A percentile compares a stretch with the other conserved stretches of the same genome.
Conservation (phyloP, 2,797 vertebrate genomes). For the Gastrophryne carolinensis region DNA sequence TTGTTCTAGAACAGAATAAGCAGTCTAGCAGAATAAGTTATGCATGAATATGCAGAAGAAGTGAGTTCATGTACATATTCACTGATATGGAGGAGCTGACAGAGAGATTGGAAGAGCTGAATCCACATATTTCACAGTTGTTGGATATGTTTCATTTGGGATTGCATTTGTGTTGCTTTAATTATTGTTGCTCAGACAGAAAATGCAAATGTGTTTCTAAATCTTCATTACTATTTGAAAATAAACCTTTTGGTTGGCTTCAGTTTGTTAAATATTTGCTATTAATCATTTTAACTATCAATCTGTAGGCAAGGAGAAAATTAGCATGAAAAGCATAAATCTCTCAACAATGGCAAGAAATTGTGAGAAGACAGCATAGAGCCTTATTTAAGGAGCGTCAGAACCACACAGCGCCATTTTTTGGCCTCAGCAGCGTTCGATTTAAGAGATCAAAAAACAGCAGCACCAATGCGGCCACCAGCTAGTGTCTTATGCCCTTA, state of each 20-base stretch:
- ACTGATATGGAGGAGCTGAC: background rate
- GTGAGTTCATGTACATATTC: background rate
- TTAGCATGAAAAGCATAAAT: background rate
- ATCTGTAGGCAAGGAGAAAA: background rate
- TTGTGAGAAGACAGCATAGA: no score
- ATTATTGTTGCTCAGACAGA: conserved; percentile 14
- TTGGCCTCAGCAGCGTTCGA: background rate
- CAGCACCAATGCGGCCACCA: no score
- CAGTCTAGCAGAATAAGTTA: background rate
- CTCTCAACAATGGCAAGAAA: no score
- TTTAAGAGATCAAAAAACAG: no score
- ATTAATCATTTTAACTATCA: background rate
- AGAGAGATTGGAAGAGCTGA: background rate
- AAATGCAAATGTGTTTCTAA: conserved; percentile 35
- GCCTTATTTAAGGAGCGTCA: background rate
- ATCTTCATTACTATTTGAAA: conserved; percentile 9
- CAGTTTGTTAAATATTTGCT: background rate
- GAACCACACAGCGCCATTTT: background rate
- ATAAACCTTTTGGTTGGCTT: background rate
- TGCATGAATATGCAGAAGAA: background rate
- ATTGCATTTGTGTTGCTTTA: background rate
- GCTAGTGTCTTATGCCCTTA: no score
- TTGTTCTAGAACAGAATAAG: background rate
- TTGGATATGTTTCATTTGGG: conserved; percentile 15
- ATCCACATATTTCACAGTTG: conserved; percentile 26